Conservation (phyloP, 2,888 invertebrate species). For the Amphimallon solstitiale region DNA sequence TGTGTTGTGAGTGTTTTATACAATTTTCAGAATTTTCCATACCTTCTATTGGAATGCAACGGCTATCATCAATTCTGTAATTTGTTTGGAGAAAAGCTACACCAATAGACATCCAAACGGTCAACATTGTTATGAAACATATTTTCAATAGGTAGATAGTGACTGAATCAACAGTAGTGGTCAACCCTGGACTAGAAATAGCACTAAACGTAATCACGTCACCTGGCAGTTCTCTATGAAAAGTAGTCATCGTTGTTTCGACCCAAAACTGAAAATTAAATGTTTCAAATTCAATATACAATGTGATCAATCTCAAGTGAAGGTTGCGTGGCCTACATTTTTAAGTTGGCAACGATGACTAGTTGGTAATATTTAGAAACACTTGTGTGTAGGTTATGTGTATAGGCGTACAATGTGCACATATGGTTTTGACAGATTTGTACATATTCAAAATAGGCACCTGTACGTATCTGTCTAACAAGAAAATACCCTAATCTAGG, state of each 20-base stretch:
- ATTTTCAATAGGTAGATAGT: slow-evolving; percentile 11
- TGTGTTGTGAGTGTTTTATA: too few relatives aligned
- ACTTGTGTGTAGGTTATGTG: too few relatives aligned
- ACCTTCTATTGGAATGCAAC: slow-evolving; percentile 24
- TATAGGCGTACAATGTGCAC: too few relatives aligned
- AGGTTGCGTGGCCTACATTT: too few relatives aligned
- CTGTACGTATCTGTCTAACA: too few relatives aligned
- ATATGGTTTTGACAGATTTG: too few relatives aligned
- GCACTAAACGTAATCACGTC: slow-evolving; percentile 23
- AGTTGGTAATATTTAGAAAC: too few relatives aligned
- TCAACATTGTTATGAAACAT: not conserved
- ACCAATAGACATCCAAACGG: slow-evolving; percentile 21
- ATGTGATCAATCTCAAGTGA: too few relatives aligned
- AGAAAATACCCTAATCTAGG: too few relatives aligned
- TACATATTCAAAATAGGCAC: too few relatives aligned
- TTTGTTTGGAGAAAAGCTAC: not conserved
- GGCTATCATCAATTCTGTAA: slow-evolving; percentile 19
- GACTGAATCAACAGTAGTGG: not conserved
- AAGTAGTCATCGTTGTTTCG: not conserved
- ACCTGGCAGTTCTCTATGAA: slow-evolving; percentile 18
- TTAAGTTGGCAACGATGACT: too few relatives aligned
- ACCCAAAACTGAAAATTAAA: slow-evolving; percentile 26
- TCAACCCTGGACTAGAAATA: not conserved
- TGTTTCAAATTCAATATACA: too few relatives aligned
- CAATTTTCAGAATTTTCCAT: not conserved